Conservation (phyloP, 2,888 invertebrate species). For the Dryadula phaetusa region DNA sequence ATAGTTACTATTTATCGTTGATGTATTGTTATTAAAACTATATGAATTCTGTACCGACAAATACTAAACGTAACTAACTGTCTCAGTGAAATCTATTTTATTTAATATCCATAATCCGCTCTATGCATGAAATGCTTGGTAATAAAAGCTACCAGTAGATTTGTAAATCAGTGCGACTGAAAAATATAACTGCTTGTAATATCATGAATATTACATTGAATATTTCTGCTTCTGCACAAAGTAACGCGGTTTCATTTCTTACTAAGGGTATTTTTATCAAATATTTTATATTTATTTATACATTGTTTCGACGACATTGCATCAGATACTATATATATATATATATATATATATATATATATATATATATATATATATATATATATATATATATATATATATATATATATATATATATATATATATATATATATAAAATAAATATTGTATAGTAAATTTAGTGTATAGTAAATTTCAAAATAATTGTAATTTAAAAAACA, state of each 20-base stretch:
- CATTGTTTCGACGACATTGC: too few species aligned
- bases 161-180: conserved; percentile 19
- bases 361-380: too few species aligned
- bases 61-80: not conserved
- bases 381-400: too few species aligned
- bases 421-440: too few species aligned
- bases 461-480: not conserved
- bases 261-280: not conserved
- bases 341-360: too few species aligned
- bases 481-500: not conserved
- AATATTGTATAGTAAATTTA: too few species aligned
- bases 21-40: not conserved
- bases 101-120: conserved; percentile 3
- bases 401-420: too few species aligned
- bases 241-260: not conserved
- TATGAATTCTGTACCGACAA: not conserved
- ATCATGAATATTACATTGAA: conserved; percentile 25
- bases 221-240: conserved; percentile 10
- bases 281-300: too few species aligned
- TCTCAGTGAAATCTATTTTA: conserved; percentile 2
- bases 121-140: conserved; percentile 2
- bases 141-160: conserved; percentile 19
- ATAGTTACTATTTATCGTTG: not conserved
- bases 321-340: too few species aligned
- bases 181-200: conserved; percentile 23